Base-by-base conservation (phyloP, 2,888 invertebrate genomes). In the Punctoribates punctum region DNA sequence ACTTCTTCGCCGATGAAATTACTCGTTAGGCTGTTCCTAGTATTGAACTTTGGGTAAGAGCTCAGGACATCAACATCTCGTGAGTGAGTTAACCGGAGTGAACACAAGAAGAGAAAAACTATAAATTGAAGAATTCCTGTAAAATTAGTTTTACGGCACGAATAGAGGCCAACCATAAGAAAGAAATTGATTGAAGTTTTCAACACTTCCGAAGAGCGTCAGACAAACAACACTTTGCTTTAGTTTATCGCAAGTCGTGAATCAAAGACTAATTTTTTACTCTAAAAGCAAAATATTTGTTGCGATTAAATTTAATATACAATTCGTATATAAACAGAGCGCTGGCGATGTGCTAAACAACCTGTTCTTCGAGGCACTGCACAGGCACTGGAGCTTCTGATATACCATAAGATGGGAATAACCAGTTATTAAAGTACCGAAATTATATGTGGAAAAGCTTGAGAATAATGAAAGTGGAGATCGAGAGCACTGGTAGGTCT, bases 381-480 rank as follows among this genome's bases (percentile, higher is more conserved):
- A 5, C n/a, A 57, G 25, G 25, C 20, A 25, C 25, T 57, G 13
- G 15, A 11, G 17, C 15, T 48, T n/a, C n/a, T 25, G 23, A 25
- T 13, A 57, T 5, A 48, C n/a, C n/a, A 34, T 4, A 34, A 4
- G 34, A 34, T 6, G 8, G 25, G 25, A 23, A 57, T 25, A 57
- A 57, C 57, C 57, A 57, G 57, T 57, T 57, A 57, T 57, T 57
- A n/a, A 57, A 25, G 57, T 57, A 57, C 57, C 57, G 13, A 23
- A 57, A 20, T 57, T 8, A 9, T 23, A 9, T 57, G 25, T 25
- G 57, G 13, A 11, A 25, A 25, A 13, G 23, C 1, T 5, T 15
- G 54, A 54, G 25, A 1, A 25, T 20, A 57, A 34, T 34, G 34
- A 34, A 34, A 34, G 34, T 34, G 34, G 34, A 20, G 25, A 2